Conservation (phyloP, 2,888 invertebrate genomes). For the Drosophila neotestacea region DNA sequence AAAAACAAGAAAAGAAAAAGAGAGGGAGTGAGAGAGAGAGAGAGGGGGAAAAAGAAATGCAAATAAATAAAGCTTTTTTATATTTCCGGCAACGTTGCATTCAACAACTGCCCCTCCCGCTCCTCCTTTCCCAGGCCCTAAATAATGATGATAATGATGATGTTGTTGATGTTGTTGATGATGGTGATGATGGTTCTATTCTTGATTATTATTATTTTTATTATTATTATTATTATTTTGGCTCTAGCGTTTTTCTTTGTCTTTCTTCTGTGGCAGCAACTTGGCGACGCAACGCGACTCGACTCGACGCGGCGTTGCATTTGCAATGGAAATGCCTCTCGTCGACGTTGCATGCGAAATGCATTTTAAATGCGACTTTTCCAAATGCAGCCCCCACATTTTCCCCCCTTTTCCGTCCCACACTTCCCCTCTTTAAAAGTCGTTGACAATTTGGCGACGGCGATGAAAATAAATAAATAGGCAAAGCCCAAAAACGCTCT, state of each 20-base stretch:
- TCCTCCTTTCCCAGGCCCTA: neutral
- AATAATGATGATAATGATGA: conserved; percentile 16
- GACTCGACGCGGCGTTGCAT: conserved; percentile 34
- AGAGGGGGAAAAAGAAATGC: conserved; percentile 15
- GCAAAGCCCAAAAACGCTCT: conserved; percentile 54
- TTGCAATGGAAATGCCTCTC: conserved; percentile 66
- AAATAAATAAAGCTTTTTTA: conserved; percentile 58
- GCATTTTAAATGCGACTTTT: conserved; percentile 72
- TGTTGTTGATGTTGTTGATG: conserved; percentile 10
- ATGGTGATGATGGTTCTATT: conserved; percentile 19
- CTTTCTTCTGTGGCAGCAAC: conserved; percentile 38
- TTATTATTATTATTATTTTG: conserved; percentile 54
- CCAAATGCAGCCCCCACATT: conserved; percentile 43
- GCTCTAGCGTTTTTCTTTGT: conserved; percentile 39
- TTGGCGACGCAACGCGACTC: conserved; percentile 15
- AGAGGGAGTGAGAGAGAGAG: neutral
- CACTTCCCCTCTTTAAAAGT: conserved; percentile 42
- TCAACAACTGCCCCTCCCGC: conserved; percentile 20
- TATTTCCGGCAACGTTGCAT: conserved; percentile 52
- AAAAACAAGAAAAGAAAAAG: conserved; percentile 7
- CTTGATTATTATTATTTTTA: conserved; percentile 26
- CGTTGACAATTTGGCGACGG: conserved; percentile 75
- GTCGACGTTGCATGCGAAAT: conserved; percentile 70
- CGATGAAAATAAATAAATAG: conserved; percentile 76
- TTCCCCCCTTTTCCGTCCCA: neutral